phyloP scores from a whole-genome alignment of 2,888 invertebrate species.

The Metallyticus violacea region DNA sequence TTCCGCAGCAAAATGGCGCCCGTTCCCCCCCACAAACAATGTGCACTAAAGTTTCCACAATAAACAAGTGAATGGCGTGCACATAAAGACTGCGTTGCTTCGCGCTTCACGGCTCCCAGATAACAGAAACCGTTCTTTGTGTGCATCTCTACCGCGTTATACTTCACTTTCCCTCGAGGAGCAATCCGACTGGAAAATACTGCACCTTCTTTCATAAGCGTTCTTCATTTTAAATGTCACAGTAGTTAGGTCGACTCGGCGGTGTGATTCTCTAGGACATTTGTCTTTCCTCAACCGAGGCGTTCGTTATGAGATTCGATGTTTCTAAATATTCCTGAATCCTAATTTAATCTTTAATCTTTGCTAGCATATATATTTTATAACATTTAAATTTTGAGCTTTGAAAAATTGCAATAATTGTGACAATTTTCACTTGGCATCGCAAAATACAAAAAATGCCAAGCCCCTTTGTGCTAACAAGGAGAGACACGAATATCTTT shows the following conservation, averaged over 20 bases:
- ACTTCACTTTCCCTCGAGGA: background rate
- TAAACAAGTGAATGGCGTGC: background rate
- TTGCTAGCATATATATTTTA: too few relatives aligned
- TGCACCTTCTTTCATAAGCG: background rate
- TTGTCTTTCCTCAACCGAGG: background rate
- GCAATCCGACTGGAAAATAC: background rate
- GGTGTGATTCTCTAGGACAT: background rate
- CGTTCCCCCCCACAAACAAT: background rate
- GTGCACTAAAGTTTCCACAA: background rate
- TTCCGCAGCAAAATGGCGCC: background rate
- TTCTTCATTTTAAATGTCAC: background rate
- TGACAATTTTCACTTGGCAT: too few relatives aligned
- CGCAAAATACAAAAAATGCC: too few relatives aligned
- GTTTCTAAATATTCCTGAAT: too few relatives aligned
- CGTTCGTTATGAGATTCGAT: too few relatives aligned
- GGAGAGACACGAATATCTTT: too few relatives aligned
- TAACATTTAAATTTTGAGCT: too few relatives aligned
- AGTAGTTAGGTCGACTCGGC: background rate
- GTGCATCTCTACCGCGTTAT: background rate
- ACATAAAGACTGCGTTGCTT: background rate
- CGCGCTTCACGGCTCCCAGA: background rate
- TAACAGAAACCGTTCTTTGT: background rate
- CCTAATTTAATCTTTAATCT: too few relatives aligned
- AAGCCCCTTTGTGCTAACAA: too few relatives aligned
- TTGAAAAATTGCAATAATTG: too few relatives aligned